Base-by-base conservation (phyloP, 2,797 vertebrate species). In the Pelobates cultripes region DNA sequence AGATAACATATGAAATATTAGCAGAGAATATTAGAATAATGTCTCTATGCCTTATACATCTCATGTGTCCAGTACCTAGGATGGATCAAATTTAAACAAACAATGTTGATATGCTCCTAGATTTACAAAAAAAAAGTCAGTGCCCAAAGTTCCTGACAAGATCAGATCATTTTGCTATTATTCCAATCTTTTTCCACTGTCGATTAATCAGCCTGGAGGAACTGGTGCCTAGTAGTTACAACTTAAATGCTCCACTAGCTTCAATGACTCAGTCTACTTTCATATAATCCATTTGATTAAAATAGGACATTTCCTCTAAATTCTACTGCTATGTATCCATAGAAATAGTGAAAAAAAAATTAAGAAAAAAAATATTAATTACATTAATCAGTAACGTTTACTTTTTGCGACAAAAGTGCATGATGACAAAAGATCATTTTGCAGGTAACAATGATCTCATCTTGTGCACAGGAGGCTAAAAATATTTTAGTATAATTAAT, bases 141-240 rank as follows among this genome's bases (percentile, higher is more conserved):
- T 75, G 42, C 72, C 60, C 12, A 45, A 51, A 44, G 68, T 10
- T 71, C 45, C 44, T 72, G 63, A 47, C 44, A 78, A 42, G 40
- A 77, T 66, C 55, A 43, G 77, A 64, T 40, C 55, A 69, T 75
- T 79, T 28, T 70, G 55, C 53, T 75, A 73, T 15, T 60, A 75
- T 70, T 79, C 44, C 71, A 74, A 44, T 51, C 64, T 70, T 73
- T 77, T 83, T 83, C 81, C 81, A 83, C 66, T 42, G 64, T 83
- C 76, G 57, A 83, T 83, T 83, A 83, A 75, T 83, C 81, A 83
- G 81, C 81, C 81, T 75, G 17, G 15, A 79, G 76, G 55, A 83
- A 83, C 76, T 63, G 74, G 81, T 47, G 67, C 57, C 57, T 75
- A 53, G 43, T 64, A 42, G 77, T 64, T 83, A 63, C 28, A 63